Conservation (phyloP, 2,113 vertebrate genomes). For the Xiphophorus hellerii region DNA sequence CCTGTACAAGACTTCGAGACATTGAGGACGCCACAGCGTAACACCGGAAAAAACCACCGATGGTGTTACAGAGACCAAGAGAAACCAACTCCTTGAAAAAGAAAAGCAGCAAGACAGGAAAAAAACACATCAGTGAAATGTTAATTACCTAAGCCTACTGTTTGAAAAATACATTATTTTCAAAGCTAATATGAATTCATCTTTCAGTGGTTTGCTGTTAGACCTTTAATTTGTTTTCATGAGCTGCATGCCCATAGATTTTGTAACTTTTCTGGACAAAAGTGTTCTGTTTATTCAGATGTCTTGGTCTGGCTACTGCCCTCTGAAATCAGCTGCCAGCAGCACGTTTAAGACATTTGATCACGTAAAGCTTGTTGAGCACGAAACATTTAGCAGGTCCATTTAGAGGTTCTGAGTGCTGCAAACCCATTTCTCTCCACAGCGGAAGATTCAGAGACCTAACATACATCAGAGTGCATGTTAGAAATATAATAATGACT, state of each 20-base stretch:
- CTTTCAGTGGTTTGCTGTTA: not conserved
- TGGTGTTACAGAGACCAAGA: constrained; percentile 86
- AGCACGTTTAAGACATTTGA: constrained; percentile 37
- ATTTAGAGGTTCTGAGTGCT: constrained; percentile 28
- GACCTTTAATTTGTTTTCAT: not conserved
- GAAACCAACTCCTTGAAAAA: constrained; percentile 88
- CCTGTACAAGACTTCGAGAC: constrained; percentile 92
- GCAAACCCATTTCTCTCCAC: constrained; percentile 1
- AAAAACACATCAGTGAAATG: not conserved
- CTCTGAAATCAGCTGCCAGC: not conserved
- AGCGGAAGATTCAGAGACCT: constrained; percentile 41
- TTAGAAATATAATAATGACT: not conserved
- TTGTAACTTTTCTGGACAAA: not conserved
- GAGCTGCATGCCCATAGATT: not conserved
- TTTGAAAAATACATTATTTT: not conserved
- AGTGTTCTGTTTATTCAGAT: constrained; percentile 5
- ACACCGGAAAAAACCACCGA: constrained; percentile 91
- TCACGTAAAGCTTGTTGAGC: constrained; percentile 35
- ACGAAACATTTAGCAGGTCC: constrained; percentile 52
- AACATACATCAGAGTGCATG: constrained; percentile 5
- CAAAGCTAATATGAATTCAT: not conserved
- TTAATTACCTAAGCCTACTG: not conserved
- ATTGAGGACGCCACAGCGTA: constrained; percentile 90
- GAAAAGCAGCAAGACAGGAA: constrained; percentile 8
- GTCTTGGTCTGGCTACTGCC: not conserved